phyloP scores from a whole-genome alignment of 2,888 invertebrate species.

The Drosophila suboccidentalis region DNA sequence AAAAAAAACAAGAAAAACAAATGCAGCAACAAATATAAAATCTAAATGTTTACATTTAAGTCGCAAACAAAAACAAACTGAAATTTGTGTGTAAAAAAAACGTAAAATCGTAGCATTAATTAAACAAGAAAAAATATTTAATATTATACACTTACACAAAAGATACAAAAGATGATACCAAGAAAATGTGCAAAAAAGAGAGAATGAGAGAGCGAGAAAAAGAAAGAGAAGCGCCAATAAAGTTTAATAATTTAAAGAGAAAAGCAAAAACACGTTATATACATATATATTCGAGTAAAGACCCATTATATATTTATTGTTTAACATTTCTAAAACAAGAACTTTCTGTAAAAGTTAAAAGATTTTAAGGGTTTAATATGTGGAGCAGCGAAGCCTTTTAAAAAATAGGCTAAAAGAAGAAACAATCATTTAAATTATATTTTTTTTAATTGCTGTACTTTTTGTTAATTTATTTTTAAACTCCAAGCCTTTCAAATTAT shows the following conservation, averaged over 20 bases:
- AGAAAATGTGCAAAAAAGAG: slow-evolving; percentile 50
- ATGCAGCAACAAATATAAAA: slow-evolving; percentile 53
- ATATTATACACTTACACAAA: slow-evolving; percentile 61
- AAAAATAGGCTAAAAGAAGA: slow-evolving; percentile 34
- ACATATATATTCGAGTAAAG: slow-evolving; percentile 70
- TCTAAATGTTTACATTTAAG: slow-evolving; percentile 78
- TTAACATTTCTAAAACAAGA: slow-evolving; percentile 40
- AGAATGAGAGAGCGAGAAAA: background rate
- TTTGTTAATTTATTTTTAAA: slow-evolving; percentile 71
- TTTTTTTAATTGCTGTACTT: slow-evolving; percentile 58
- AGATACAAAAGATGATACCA: slow-evolving; percentile 45
- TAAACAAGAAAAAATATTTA: slow-evolving; percentile 53
- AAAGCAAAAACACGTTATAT: slow-evolving; percentile 44
- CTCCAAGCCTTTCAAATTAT: slow-evolving; percentile 45
- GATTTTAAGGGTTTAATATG: slow-evolving; percentile 43
- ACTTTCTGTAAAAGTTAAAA: slow-evolving; percentile 34
- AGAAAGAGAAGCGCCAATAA: slow-evolving; percentile 65
- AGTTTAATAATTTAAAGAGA: slow-evolving; percentile 48
- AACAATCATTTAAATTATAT: slow-evolving; percentile 44
- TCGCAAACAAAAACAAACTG: slow-evolving; percentile 64
- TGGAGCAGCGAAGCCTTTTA: slow-evolving; percentile 48
- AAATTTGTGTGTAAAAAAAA: slow-evolving; percentile 79
- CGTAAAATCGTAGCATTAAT: slow-evolving; percentile 75
- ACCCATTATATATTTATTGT: slow-evolving; percentile 65
- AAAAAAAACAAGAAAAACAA: slow-evolving; percentile 35